These are phyloP conservation scores for Sesamia inferens DNA, from an alignment of 2,888 invertebrate genomes.

Conservation along the genomic window DNA sequence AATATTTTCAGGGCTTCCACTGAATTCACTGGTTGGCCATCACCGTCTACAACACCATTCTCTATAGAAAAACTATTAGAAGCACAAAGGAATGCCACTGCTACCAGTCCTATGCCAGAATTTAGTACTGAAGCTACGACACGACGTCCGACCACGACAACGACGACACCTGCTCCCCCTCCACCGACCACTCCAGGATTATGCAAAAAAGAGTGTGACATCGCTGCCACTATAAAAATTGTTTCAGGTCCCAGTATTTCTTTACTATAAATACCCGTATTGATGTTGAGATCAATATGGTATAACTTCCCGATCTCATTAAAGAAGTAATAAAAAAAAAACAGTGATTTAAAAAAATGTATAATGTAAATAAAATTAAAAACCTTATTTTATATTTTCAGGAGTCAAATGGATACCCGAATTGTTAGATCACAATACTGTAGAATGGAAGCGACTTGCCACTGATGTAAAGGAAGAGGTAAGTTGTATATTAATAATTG, in stretches of 20 bases:
- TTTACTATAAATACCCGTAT: not conserved
- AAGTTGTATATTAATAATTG: slow-evolving; percentile 52
- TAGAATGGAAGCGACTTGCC: slow-evolving; percentile 96
- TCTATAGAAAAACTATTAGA: slow-evolving; percentile 95
- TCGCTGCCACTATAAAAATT: slow-evolving; percentile 96
- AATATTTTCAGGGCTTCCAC: slow-evolving; percentile 92
- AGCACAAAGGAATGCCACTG: slow-evolving; percentile 91
- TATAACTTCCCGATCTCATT: not conserved
- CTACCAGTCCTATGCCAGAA: slow-evolving; percentile 87
- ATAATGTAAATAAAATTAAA: not conserved
- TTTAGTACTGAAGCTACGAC: slow-evolving; percentile 87
- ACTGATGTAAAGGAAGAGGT: slow-evolving; percentile 95
- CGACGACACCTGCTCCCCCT: slow-evolving; percentile 92
- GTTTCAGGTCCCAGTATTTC: slow-evolving; percentile 90
- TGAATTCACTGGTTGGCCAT: slow-evolving; percentile 97
- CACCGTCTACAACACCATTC: slow-evolving; percentile 96
- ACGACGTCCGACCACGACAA: slow-evolving; percentile 89
- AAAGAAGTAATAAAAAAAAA: not conserved
- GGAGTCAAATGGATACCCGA: slow-evolving; percentile 96
- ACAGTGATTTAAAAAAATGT: not conserved
- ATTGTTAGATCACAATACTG: slow-evolving; percentile 95
- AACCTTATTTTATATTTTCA: slow-evolving; percentile 64
- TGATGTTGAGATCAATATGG: not conserved
- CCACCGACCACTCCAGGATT: slow-evolving; percentile 95
- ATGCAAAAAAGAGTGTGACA: slow-evolving; percentile 94